Evolutionary conservation across 2,113 vertebrate genomes (phyloP), one percentile per base, ranked within the genome.

Genomic region (Heterotilapia buettikoferi): DNA sequence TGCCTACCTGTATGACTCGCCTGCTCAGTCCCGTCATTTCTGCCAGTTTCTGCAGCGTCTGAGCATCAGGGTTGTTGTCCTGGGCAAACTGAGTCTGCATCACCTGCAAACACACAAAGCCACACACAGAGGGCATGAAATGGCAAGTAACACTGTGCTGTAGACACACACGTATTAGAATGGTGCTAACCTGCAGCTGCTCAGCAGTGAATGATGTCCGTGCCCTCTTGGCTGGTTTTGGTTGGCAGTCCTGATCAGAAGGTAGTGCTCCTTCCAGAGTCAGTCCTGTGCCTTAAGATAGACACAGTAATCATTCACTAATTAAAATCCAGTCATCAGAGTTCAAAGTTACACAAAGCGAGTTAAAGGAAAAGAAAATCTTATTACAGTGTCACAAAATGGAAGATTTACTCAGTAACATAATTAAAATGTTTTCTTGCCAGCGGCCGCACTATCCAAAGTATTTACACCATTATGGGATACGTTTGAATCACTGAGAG

Each of bases 21-120:
- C 98, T 96, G 94, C 98, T 99, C 89, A 99, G 96, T 87, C 98
- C 98, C 0, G 98, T 99, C 97, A 98, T 97, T 90, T 98, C 98
- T 19, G 97, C 97, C 68, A 98, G 96, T 89, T 98, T 98, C 96
- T 98, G 98, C 63, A 98, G 94, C 2, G 98, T 98, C 90, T 98
- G 97, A 21, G 98, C 97, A 9, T 98, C 98, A 1, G 98, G 98
- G 91, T 98, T 98, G 95, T 98, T 98, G 94, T 98, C 98, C 95
- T 98, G 98, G 85, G 97, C 97, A 83, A 98, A 98, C 94, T 98
- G 98, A 40, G 96, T 96, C 95, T 98, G 98, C 98, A 98, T 98
- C 83, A 98, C 97, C 98, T 98, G 93, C 1, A 4, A 54, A 38
- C 57, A 84, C 6, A 84, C n/a, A 33, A n/a, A 56, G 8, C 33